These are phyloP conservation scores for Lutjanus argentimaculatus DNA, from an alignment of 2,797 vertebrate species.

Conservation along the genomic window DNA sequence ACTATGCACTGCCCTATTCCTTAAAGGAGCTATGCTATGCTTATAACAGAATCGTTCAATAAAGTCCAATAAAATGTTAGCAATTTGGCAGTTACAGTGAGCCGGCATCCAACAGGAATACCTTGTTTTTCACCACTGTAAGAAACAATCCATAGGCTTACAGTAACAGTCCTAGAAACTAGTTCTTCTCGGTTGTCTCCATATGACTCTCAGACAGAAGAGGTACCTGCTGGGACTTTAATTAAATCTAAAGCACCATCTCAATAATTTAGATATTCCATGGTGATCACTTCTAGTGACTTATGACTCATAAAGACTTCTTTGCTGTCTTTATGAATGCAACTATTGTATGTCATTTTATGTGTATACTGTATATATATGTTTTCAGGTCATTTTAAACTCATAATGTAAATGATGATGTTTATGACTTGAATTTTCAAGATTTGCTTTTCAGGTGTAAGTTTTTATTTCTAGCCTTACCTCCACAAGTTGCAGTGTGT, in stretches of 20 bases:
- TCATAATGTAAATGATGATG: background rate
- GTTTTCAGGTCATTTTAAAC: slow-evolving; percentile 7
- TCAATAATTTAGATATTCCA: background rate
- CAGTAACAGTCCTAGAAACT: too few relatives aligned
- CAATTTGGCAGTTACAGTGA: too few relatives aligned
- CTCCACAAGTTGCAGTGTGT: background rate
- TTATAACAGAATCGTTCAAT: too few relatives aligned
- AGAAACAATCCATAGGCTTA: too few relatives aligned
- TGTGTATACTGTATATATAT: background rate
- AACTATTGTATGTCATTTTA: background rate
- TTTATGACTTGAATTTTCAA: background rate
- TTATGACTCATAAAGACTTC: background rate
- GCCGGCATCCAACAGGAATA: too few relatives aligned
- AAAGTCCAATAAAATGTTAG: too few relatives aligned
- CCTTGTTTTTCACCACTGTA: too few relatives aligned
- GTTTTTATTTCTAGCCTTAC: slow-evolving; percentile 1
- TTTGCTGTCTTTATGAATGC: slow-evolving; percentile 2
- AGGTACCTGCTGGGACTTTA: background rate
- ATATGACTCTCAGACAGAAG: background rate
- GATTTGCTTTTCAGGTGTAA: background rate
- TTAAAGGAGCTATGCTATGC: too few relatives aligned
- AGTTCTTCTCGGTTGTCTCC: slow-evolving; percentile 7
- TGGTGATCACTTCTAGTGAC: background rate
- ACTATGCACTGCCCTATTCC: too few relatives aligned
- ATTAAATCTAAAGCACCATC: background rate